Conservation (phyloP, 2,888 invertebrate genomes). For the Eupithecia subfuscata region DNA sequence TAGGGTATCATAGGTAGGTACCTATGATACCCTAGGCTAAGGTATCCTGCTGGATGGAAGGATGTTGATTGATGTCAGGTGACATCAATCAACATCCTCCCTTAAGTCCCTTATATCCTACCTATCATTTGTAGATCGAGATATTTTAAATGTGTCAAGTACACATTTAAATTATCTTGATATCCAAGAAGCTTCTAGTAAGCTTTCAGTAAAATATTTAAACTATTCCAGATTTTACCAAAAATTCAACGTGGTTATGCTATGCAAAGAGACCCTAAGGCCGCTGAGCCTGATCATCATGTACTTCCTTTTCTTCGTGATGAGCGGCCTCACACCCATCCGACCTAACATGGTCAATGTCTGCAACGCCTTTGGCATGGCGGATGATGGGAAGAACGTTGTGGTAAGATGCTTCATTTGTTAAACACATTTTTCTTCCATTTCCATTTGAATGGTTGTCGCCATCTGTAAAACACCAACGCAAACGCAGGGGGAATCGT, state of each 20-base stretch:
- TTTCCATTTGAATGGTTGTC: neutral
- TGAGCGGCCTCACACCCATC: slow-evolving; percentile 79
- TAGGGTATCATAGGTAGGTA: no score
- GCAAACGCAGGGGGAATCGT: neutral
- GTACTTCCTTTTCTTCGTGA: slow-evolving; percentile 80
- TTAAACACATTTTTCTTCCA: neutral
- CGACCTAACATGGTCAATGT: slow-evolving; percentile 83
- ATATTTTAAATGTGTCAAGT: no score
- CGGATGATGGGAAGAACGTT: slow-evolving; percentile 66
- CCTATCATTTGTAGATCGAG: no score
- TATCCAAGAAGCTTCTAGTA: no score
- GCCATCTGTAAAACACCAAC: no score
- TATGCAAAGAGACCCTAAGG: slow-evolving; percentile 78
- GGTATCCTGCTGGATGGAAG: no score
- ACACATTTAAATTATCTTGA: no score
- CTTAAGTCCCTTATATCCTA: no score
- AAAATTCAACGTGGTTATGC: slow-evolving; percentile 72
- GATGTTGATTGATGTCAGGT: no score
- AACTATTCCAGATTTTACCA: slow-evolving; percentile 54
- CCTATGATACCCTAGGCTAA: no score
- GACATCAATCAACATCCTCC: no score
- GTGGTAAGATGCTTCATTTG: slow-evolving; percentile 65
- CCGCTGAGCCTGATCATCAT: slow-evolving; percentile 75
- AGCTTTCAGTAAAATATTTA: no score
- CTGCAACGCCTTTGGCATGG: slow-evolving; percentile 76